Percentiles rank a stretch among this genome's conserved stretches.
Evolutionary conservation across 2,888 invertebrate species (phyloP).

Genomic region (Stegophylla sp.): DNA sequence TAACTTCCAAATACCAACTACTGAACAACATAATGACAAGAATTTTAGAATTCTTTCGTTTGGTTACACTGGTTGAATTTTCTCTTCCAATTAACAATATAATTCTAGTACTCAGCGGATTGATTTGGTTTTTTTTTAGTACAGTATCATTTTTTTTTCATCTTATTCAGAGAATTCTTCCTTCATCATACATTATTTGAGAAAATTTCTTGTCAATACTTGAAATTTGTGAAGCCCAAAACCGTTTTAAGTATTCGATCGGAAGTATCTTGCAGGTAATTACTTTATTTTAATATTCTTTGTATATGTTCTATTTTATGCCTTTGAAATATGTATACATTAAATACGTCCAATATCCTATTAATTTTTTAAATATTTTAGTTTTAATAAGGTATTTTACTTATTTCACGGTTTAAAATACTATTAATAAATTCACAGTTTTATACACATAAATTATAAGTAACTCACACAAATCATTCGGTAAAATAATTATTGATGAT

Average conservation of each 20-base stretch:
- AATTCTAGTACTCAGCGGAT: conserved; percentile 14
- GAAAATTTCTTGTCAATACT: background rate
- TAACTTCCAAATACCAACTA: no score
- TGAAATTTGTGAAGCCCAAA: background rate
- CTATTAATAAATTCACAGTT: background rate
- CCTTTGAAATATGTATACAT: background rate
- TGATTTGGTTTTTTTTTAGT: conserved; percentile 39
- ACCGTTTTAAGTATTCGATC: no score
- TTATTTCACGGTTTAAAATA: background rate
- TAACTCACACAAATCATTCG: background rate
- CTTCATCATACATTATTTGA: background rate
- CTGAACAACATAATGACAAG: no score
- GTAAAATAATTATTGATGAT: background rate
- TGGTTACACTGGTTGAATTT: background rate
- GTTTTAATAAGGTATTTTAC: background rate
- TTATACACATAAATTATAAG: background rate
- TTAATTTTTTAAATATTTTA: background rate
- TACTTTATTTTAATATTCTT: background rate
- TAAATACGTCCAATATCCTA: background rate
- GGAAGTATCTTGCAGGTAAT: conserved; percentile 16
- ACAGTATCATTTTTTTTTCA: conserved; percentile 26
- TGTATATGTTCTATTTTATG: background rate
- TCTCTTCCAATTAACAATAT: background rate
- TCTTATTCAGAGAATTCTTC: background rate
- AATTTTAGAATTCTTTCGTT: background rate